Evolutionary conservation across 1,140 invertebrate genomes (phyloP), one percentile per base, ranked within the genome.

Genomic region (Zaprionus inermis): DNA sequence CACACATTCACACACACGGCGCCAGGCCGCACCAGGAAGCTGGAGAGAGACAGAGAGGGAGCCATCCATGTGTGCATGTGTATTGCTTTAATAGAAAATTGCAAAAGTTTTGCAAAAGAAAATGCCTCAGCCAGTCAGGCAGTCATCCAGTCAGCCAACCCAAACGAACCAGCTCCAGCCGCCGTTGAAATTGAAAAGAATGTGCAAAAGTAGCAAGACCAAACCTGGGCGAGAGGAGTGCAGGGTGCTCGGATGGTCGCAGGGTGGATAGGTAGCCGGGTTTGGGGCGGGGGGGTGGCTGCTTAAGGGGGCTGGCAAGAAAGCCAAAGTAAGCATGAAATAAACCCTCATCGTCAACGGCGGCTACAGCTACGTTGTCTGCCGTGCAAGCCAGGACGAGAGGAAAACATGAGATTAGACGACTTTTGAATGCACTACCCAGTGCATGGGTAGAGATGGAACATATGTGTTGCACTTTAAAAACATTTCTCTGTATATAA

Each of bases 31-130:
- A 30, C 16, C 32, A 38, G 28, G 32, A n/a, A n/a, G 36, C 14
- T 2, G 3, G n/a, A 41, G 38, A 10, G 20, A 57, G 7, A 44
- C n/a, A 16, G 7, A 3, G n/a, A 16, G n/a, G 1, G 28, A 65
- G n/a, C 55, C 63, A 54, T 11, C 69, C 64, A 71, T 78, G 76
- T 76, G 72, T 71, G 80, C 65, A 49, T 89, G 78, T 89, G 84
- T 89, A 89, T 89, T 89, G 84, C 84, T 89, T 89, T 89, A 89
- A 89, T 89, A 89, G 84, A 89, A 89, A 89, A 89, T 89, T 89
- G 84, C 84, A 89, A 89, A 89, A 89, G 80, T 89, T 89, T 89
- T 63, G 84, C 81, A 81, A 89, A 89, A 88, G 83, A 88, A 88
- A 88, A 86, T 86, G 83, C 83, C 83, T 83, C 73, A 88, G 79